Percentiles rank a stretch among this genome's conserved stretches.
Conservation (phyloP, 1,140 invertebrate species). For the Rhynchophorus ferrugineus region DNA sequence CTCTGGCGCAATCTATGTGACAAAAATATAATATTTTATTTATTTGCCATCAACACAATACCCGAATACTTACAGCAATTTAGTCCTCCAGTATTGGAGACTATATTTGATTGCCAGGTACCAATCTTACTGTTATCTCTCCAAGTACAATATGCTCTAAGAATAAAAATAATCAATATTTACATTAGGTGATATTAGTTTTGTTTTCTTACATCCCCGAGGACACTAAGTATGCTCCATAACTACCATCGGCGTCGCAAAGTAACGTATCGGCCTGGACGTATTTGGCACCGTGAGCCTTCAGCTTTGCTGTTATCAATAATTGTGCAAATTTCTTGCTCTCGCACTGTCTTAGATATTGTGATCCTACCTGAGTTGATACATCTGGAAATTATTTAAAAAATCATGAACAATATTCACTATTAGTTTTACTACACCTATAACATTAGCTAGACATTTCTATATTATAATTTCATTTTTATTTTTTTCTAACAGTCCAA, state of each 20-base stretch:
- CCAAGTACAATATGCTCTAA: slow-evolving; percentile 44
- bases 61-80: slow-evolving; percentile 41
- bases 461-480: too few relatives aligned
- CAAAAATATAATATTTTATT: not conserved
- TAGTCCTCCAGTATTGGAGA: slow-evolving; percentile 37
- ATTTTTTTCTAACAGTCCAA: too few relatives aligned
- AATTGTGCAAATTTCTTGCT: slow-evolving; percentile 45
- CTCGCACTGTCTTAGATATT: slow-evolving; percentile 53
- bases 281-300: slow-evolving; percentile 45
- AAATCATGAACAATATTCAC: not conserved
- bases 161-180: not conserved
- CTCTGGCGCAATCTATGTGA: slow-evolving; percentile 19
- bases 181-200: not conserved
- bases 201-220: slow-evolving; percentile 13
- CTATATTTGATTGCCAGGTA: slow-evolving; percentile 40
- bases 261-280: slow-evolving; percentile 40
- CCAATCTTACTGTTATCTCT: slow-evolving; percentile 45
- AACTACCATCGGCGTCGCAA: slow-evolving; percentile 54
- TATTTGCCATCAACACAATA: not conserved
- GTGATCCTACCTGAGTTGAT: slow-evolving; percentile 35
- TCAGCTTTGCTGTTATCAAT: slow-evolving; percentile 43
- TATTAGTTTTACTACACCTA: not conserved
- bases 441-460: too few relatives aligned
- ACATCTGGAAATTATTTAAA: slow-evolving; percentile 10
- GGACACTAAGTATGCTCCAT: slow-evolving; percentile 45